Conservation (phyloP, 1,140 invertebrate species). For the Dryas iulia region DNA sequence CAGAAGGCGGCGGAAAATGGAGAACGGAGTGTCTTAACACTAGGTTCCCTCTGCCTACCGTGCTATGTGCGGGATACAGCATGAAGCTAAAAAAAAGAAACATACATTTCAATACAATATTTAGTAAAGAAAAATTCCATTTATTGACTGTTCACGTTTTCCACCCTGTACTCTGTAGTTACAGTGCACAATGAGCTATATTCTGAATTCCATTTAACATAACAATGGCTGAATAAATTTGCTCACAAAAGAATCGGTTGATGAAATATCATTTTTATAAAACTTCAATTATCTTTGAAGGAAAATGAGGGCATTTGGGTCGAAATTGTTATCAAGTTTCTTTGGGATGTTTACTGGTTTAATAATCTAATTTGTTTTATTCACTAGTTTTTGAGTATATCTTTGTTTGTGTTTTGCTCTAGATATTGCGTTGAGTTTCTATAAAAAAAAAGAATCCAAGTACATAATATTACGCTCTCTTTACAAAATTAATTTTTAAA, state of each 20-base stretch:
- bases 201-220: slow-evolving; percentile 36
- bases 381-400: no score
- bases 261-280: slow-evolving; percentile 3
- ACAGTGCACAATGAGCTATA: slow-evolving; percentile 6
- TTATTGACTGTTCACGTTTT: background rate
- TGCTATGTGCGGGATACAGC: no score
- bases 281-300: background rate
- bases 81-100: no score
- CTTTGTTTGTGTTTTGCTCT: no score
- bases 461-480: no score
- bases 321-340: background rate
- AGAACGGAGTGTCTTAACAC: no score
- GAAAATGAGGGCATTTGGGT: background rate
- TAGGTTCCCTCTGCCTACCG: no score
- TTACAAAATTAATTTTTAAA: no score
- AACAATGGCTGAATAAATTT: slow-evolving; percentile 21
- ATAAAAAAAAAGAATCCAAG: no score
- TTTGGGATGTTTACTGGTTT: background rate
- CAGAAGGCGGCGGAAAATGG: no score
- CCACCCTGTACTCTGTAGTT: background rate
- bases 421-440: no score
- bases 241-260: slow-evolving; percentile 4
- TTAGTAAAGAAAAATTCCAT: background rate
- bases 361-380: no score
- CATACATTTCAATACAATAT: background rate